phyloP scores from a whole-genome alignment of 1,140 invertebrate species.

The Nymphalis io region DNA sequence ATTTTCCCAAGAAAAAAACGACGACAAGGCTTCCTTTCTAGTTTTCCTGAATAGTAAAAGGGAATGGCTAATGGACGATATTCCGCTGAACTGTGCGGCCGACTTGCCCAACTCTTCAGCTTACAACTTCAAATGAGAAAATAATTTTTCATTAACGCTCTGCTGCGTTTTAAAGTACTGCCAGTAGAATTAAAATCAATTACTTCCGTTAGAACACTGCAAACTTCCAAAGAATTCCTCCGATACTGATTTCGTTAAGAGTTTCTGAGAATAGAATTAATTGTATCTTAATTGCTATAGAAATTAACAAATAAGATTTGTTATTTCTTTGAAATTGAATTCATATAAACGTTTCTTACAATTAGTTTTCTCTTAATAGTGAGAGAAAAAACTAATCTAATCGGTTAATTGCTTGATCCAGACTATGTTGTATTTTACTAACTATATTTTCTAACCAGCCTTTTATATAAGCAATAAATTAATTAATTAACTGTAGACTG shows the following conservation, averaged over 20 bases:
- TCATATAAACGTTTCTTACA: no score
- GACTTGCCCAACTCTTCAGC: slow-evolving; percentile 51
- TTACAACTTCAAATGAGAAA: slow-evolving; percentile 66
- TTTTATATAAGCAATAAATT: no score
- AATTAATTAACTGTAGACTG: no score
- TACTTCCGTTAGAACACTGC: slow-evolving; percentile 61
- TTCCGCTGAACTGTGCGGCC: slow-evolving; percentile 19
- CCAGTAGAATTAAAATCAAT: slow-evolving; percentile 72
- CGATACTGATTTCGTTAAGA: slow-evolving; percentile 43
- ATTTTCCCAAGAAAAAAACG: slow-evolving; percentile 8
- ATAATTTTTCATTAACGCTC: slow-evolving; percentile 76
- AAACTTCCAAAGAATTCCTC: slow-evolving; percentile 60
- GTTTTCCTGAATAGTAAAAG: slow-evolving; percentile 17
- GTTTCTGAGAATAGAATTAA: slow-evolving; percentile 33
- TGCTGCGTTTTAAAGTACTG: slow-evolving; percentile 63
- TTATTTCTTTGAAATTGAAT: no score
- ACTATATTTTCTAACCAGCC: no score
- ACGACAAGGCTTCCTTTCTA: slow-evolving; percentile 5
- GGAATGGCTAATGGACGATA: slow-evolving; percentile 20
- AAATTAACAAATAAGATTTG: slow-evolving; percentile 18
- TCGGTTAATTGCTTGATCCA: no score
- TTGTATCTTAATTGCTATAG: slow-evolving; percentile 27
- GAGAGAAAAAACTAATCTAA: no score
- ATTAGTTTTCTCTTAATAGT: no score
- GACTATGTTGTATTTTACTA: no score